Percentiles rank a stretch among this genome's conserved stretches.
Conservation (phyloP, 2,888 invertebrate species). For the Tipula helvola region DNA sequence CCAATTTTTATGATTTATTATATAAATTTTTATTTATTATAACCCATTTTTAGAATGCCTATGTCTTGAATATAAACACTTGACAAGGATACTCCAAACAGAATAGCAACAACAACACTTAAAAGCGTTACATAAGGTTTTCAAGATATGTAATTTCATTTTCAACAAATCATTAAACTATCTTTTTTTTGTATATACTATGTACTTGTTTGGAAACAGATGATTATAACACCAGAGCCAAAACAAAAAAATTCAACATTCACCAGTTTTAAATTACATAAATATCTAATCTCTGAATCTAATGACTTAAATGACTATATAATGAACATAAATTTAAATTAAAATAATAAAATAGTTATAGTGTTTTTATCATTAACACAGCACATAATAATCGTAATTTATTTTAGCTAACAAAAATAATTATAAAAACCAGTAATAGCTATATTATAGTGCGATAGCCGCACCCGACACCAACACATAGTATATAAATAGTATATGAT, state of each 20-base stretch:
- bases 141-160: not conserved
- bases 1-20: not conserved
- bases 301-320: not conserved
- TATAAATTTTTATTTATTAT: not conserved
- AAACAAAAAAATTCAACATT: not conserved
- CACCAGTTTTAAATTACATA: not conserved
- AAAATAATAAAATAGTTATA: not conserved
- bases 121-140: no score
- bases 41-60: not conserved
- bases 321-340: not conserved
- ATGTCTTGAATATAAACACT: not conserved
- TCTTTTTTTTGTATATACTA: no score
- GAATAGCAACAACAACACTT: not conserved
- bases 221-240: not conserved
- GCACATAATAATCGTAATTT: not conserved
- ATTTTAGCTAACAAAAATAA: not conserved
- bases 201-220: not conserved
- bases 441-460: not conserved
- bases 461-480: not conserved
- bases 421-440: not conserved
- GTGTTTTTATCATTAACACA: not conserved
- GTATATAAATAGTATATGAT: not conserved
- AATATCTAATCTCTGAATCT: not conserved
- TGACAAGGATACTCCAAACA: not conserved
- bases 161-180: not conserved